phyloP scores from a whole-genome alignment of 2,797 vertebrate genomes.

The Mus minutoides region DNA sequence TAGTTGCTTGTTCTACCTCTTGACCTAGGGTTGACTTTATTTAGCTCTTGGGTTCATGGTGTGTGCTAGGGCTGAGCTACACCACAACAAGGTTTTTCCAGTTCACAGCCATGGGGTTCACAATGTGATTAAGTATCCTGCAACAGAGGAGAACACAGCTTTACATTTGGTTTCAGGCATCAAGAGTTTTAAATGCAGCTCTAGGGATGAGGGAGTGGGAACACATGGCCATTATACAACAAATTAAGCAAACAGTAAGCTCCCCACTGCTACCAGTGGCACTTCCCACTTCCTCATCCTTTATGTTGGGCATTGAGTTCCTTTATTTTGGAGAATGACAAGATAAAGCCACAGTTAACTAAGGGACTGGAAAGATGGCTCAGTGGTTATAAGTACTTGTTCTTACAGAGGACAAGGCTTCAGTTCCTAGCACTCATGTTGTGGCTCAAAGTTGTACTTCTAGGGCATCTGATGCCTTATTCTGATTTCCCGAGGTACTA shows the following conservation, averaged over 20 bases:
- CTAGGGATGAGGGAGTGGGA: constrained; percentile 67
- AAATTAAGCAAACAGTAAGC: constrained; percentile 69
- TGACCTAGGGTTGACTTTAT: too few relatives aligned
- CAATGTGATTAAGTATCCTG: too few relatives aligned
- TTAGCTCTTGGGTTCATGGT: too few relatives aligned
- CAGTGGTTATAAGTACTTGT: background rate
- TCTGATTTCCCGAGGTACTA: background rate
- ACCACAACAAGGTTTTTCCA: too few relatives aligned
- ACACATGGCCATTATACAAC: constrained; percentile 67
- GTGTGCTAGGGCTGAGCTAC: too few relatives aligned
- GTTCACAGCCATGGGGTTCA: too few relatives aligned
- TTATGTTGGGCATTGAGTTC: constrained; percentile 15
- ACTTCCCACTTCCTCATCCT: constrained; percentile 70
- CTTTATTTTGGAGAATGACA: constrained; percentile 39
- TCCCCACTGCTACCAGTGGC: constrained; percentile 51
- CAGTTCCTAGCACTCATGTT: background rate
- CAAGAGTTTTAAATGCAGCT: constrained; percentile 76
- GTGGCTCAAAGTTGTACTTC: background rate
- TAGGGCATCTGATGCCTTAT: background rate
- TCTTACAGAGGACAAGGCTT: background rate
- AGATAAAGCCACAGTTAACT: constrained; percentile 47
- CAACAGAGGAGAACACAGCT: background rate
- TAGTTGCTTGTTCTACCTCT: too few relatives aligned
- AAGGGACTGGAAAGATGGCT: background rate
- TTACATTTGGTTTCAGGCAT: constrained; percentile 68